Conservation (phyloP, 2,888 invertebrate genomes). For the Helobdella robusta region DNA sequence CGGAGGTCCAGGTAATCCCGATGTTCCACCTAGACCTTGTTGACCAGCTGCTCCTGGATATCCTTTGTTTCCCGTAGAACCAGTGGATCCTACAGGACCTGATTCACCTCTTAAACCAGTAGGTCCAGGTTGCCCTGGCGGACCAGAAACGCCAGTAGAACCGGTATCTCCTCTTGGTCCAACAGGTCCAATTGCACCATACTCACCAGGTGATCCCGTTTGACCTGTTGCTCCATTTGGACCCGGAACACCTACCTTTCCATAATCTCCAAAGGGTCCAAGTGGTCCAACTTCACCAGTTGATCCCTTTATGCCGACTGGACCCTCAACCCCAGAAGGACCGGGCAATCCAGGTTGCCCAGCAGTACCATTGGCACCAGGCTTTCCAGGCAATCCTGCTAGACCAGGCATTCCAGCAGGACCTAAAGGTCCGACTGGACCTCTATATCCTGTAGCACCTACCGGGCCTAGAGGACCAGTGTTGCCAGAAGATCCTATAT, state of each 20-base stretch:
- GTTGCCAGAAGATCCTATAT: conserved; percentile 25
- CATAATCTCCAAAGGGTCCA: conserved; percentile 25
- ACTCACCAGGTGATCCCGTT: conserved; percentile 18
- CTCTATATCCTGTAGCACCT: conserved; percentile 44
- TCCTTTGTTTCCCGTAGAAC: conserved; percentile 5
- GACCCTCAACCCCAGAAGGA: conserved; percentile 42
- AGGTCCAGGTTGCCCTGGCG: conserved; percentile 28
- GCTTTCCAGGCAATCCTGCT: conserved; percentile 21
- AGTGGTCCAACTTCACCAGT: conserved; percentile 18
- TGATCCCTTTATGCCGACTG: conserved; percentile 9
- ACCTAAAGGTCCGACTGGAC: conserved; percentile 18
- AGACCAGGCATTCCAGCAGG: conserved; percentile 17
- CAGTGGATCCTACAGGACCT: conserved; percentile 22
- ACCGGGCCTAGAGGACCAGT: conserved; percentile 41
- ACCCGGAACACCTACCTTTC: conserved; percentile 18
- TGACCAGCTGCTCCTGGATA: conserved; percentile 11
- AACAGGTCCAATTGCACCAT: conserved; percentile 28
- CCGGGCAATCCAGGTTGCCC: conserved; percentile 27
- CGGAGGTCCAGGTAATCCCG: conserved; percentile 15
- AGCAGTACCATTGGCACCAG: conserved; percentile 19
- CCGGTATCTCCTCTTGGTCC: conserved; percentile 33
- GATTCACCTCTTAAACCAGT: conserved; percentile 22
- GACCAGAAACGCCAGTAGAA: conserved; percentile 22
- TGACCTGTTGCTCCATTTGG: conserved; percentile 5
- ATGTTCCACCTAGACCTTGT: conserved; percentile 19